Evolutionary conservation across 2,797 vertebrate genomes (phyloP).

Genomic region (Crenichthys baileyi): DNA sequence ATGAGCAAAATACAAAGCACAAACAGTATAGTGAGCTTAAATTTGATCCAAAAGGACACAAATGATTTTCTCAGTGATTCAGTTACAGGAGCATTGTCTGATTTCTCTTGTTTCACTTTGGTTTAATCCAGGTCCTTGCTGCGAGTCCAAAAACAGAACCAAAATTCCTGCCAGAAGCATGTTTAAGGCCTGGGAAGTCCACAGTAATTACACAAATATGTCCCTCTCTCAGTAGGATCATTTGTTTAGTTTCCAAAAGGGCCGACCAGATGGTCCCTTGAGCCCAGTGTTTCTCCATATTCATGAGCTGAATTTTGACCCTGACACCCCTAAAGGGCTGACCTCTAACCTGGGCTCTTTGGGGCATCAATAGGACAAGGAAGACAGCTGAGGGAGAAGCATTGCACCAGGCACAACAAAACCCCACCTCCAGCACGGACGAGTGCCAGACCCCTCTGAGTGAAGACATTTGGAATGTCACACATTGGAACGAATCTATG

Average conservation of each 20-base stretch:
- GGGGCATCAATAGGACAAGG: constrained; percentile 68
- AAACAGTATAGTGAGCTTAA: neutral
- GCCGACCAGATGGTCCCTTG: constrained; percentile 75
- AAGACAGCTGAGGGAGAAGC: constrained; percentile 54
- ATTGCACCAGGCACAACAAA: constrained; percentile 35
- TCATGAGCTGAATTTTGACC: constrained; percentile 77
- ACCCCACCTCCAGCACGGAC: constrained; percentile 51
- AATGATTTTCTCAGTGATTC: neutral
- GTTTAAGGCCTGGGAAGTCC: constrained; percentile 63
- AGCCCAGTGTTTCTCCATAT: constrained; percentile 66
- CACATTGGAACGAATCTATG: too few relatives aligned
- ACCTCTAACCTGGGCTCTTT: constrained; percentile 73
- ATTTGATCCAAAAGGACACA: neutral
- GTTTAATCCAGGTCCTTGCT: constrained; percentile 36
- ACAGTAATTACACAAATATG: constrained; percentile 66
- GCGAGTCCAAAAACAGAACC: neutral
- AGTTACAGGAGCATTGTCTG: neutral
- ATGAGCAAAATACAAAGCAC: neutral
- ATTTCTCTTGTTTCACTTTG: constrained; percentile 11
- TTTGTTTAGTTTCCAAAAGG: constrained; percentile 70
- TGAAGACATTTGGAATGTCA: constrained; percentile 61
- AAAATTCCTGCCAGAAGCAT: constrained; percentile 5
- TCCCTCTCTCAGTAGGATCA: constrained; percentile 58
- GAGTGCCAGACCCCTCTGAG: constrained; percentile 39
- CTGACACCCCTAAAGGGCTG: constrained; percentile 64